Conservation (phyloP, 2,888 invertebrate genomes). For the Euphydryas editha region DNA sequence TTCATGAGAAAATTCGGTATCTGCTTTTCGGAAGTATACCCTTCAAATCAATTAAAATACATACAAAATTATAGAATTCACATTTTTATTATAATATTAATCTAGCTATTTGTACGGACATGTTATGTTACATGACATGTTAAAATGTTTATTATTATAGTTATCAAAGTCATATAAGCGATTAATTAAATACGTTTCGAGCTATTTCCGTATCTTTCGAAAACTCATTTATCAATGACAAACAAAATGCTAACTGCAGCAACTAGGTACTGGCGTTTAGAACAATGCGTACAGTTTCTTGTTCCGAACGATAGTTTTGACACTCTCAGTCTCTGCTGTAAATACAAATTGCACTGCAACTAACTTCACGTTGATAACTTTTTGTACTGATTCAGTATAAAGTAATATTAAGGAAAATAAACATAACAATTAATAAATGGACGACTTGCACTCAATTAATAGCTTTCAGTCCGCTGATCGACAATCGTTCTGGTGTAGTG, state of each 20-base stretch:
- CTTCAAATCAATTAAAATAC: no score
- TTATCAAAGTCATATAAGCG: neutral
- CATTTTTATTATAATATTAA: no score
- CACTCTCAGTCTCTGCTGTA: neutral
- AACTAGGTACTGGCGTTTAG: neutral
- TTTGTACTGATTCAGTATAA: neutral
- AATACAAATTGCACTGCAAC: neutral
- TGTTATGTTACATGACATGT: no score
- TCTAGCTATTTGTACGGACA: no score
- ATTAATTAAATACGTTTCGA: neutral
- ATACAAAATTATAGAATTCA: no score
- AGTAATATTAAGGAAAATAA: no score
- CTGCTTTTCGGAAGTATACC: no score
- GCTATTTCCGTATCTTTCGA: neutral
- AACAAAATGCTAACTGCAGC: slow-evolving; percentile 8
- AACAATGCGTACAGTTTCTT: slow-evolving; percentile 10
- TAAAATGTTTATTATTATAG: neutral
- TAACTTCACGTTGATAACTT: neutral
- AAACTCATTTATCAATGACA: slow-evolving; percentile 6
- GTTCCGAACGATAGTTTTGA: neutral
- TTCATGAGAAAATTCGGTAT: no score
- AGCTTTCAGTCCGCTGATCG: no score
- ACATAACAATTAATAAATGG: no score
- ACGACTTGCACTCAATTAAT: no score
- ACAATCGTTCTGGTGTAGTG: no score